Percentiles rank a stretch among this genome's conserved stretches.
These are phyloP conservation scores for Heliconius himera DNA, from an alignment of 1,140 invertebrate genomes.

Conservation along the genomic window DNA sequence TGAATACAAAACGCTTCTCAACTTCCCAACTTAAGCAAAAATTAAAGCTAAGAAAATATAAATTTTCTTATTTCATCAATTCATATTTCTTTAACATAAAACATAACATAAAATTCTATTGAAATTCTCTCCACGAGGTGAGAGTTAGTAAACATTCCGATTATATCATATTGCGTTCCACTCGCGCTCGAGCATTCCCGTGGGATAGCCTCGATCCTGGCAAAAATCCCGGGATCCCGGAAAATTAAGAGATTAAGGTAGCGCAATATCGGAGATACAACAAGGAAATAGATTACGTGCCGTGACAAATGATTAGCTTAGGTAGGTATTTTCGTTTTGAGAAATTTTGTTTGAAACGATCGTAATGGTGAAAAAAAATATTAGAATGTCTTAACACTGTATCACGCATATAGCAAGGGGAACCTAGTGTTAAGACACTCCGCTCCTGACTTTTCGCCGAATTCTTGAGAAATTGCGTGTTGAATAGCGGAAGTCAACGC, in stretches of 20 bases:
- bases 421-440: too few relatives aligned
- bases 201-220: neutral
- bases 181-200: neutral
- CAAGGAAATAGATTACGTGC: constrained; percentile 35
- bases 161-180: constrained; percentile 20
- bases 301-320: constrained; percentile 20
- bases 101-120: neutral
- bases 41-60: neutral
- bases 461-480: too few relatives aligned
- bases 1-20: too few relatives aligned
- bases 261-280: constrained; percentile 11
- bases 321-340: neutral
- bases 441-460: too few relatives aligned
- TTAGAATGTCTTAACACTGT: neutral
- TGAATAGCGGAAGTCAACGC: too few relatives aligned
- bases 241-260: constrained; percentile 31
- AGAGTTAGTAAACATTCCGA: constrained; percentile 24
- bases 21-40: too few relatives aligned
- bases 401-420: too few relatives aligned
- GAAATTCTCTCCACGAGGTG: constrained; percentile 11
- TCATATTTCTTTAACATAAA: neutral
- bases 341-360: neutral
- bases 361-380: neutral
- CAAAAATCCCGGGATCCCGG: constrained; percentile 25
- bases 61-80: neutral